These are phyloP conservation scores for Acrocephalus scirpaceus DNA, from an alignment of 2,797 vertebrate species.

Conservation along the genomic window DNA sequence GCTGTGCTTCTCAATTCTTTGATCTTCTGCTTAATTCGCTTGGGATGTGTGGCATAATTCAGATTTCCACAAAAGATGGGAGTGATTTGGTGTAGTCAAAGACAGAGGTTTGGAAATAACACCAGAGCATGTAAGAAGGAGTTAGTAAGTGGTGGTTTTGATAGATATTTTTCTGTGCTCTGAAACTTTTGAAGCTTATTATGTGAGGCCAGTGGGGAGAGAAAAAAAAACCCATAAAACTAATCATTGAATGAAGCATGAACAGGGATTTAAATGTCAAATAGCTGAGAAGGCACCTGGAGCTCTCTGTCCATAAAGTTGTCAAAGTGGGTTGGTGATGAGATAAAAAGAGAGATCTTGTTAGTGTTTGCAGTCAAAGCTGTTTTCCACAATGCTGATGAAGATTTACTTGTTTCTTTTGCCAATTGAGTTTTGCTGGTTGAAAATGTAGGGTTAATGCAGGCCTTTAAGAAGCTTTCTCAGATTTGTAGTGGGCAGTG, in stretches of 20 bases:
- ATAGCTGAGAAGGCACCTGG: not conserved
- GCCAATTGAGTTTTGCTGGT: not conserved
- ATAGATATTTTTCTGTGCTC: not conserved
- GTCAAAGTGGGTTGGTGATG: not conserved
- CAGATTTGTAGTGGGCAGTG: not conserved
- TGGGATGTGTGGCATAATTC: not conserved
- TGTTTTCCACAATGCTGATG: not conserved
- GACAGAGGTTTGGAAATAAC: not conserved
- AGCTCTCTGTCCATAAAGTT: not conserved
- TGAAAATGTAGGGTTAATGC: not conserved
- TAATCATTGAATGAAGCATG: not conserved
- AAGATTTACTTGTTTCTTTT: not conserved
- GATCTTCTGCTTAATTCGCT: not conserved
- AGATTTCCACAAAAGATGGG: not conserved
- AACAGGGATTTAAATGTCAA: not conserved
- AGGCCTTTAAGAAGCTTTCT: not conserved
- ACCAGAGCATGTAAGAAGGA: not conserved
- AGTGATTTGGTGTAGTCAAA: not conserved
- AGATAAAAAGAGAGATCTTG: not conserved
- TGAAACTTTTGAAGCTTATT: not conserved
- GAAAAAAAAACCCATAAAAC: not conserved
- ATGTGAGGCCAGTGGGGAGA: not conserved
- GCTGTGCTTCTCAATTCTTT: not conserved
- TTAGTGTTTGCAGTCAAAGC: not conserved
- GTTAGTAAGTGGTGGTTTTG: not conserved